Base-by-base conservation (phyloP, 2,888 invertebrate species). In the Leptopilina drosophilae region DNA sequence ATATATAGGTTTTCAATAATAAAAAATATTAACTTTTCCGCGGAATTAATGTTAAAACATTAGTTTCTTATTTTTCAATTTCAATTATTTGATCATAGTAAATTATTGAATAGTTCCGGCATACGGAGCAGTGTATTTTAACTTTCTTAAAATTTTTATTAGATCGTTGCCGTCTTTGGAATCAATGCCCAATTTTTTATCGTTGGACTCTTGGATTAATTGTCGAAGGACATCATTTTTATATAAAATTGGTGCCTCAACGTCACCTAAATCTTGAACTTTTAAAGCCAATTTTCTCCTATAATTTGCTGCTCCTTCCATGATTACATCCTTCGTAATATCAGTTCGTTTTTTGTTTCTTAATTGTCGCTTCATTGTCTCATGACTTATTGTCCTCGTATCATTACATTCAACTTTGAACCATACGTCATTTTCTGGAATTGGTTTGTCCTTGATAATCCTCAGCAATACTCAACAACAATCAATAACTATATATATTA, bases 211-310 rank as follows among this genome's bases (percentile, higher is more conserved):
- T 26, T 64, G 26, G 1, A 26, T 64, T 26, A 64, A 64, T 64
- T 64, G 33, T 12, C 64, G 64, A 33, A 64, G 33, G 5, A 64
- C 26, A 12, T 26, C 33, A 26, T 33, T 33, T 64, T 64, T 33
- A 12, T 64, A 64, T 64, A 64, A 33, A 26, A 64, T 64, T 33
- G 64, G 64, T 15, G 64, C 64, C 33, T 64, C 64, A 26, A 33
- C 33, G 12, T 64, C 33, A 5, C 64, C 26, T 26, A 64, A 33
- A 26, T 33, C 6, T 33, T 33, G 26, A 9, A 11, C 5, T 12
- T 64, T 33, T 64, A 26, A 9, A 1, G 64, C 20, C 20, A 20
- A 20, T 20, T 20, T 20, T 20, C 20, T 20, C 20, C 20, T 20
- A 20, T 20, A 20, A 20, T 20, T 20, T 20, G 20, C 20, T 20